Conservation (phyloP, 2,888 invertebrate species). For the Tipula unca region DNA sequence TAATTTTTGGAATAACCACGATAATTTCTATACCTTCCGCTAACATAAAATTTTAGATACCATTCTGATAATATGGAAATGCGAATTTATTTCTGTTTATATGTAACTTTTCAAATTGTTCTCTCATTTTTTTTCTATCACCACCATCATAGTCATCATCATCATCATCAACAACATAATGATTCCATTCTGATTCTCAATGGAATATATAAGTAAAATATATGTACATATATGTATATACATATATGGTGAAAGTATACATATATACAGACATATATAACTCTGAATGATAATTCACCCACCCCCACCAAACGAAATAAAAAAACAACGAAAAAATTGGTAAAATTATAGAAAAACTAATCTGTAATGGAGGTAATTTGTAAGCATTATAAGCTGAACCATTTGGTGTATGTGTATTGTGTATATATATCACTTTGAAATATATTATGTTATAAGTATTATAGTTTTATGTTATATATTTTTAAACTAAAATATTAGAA, state of each 20-base stretch:
- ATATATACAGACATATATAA: background rate
- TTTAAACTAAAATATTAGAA: constrained; percentile 8
- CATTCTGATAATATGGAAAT: background rate
- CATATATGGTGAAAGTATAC: background rate
- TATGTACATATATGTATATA: background rate
- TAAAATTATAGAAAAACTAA: constrained; percentile 19
- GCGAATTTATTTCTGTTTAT: background rate
- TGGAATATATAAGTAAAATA: background rate
- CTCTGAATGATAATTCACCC: background rate
- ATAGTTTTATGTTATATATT: background rate
- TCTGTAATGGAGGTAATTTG: constrained; percentile 29
- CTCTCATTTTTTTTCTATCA: background rate
- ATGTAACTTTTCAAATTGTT: background rate
- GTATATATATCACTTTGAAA: constrained; percentile 21
- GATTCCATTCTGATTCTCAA: background rate
- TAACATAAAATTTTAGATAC: background rate
- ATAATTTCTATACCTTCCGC: too few species aligned
- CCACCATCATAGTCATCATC: background rate
- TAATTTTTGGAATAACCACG: too few species aligned
- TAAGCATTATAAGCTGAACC: constrained; percentile 28
- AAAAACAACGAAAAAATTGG: background rate
- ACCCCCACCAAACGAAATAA: background rate
- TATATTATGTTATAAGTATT: constrained; percentile 8
- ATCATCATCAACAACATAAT: background rate
- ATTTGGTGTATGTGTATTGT: constrained; percentile 25